Evolutionary conservation across 2,888 invertebrate genomes (phyloP), one percentile per base, ranked within the genome.

Genomic region (Plagodis pulveraria): DNA sequence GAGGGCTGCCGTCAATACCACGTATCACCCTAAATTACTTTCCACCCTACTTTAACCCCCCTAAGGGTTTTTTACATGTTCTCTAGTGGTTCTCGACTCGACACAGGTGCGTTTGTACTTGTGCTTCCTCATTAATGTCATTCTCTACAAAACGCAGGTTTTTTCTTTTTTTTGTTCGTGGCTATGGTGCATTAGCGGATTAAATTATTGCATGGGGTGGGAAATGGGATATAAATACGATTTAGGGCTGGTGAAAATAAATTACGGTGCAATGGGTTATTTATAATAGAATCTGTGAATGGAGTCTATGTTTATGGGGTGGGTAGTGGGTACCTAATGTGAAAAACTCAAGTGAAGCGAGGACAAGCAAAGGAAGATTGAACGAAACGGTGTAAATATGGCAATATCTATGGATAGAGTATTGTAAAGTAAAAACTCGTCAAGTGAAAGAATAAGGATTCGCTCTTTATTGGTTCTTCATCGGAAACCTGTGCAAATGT

Each of bases 21-120:
- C 80, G 80, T 83, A 86, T 86, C 87, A 85, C 85, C 86, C 84
- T 83, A 88, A 87, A 89, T 88, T 86, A 83, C 86, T 86, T 83
- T 82, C 76, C 80, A 67, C 83, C 85, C 87, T 69, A 67, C 66
- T 67, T 76, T 73, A 64, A 71, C 11, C 42, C 68, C 72, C 69
- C 56, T 66, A 67, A 72, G 78, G 80, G 70, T 60, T 76, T 78
- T 83, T 78, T 77, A 69, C 72, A 68, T 68, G 64, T 65, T 74
- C 66, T 61, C 67, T 68, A 61, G 70, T 51, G 58, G 58, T 54
- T 50, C 46, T 50, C 40, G 50, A 35, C 58, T 50, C 40, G 50
- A 35, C 58, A 77, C 84, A 85, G 84, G 84, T 84, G 84, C 75
- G 60, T 55, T 22, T 61, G 64, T 57, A 50, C 64, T 40, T 40